Percentiles rank a stretch among this genome's conserved stretches.
Evolutionary conservation across 2,113 vertebrate genomes (phyloP).

Genomic region (Calyptomena viridis): DNA sequence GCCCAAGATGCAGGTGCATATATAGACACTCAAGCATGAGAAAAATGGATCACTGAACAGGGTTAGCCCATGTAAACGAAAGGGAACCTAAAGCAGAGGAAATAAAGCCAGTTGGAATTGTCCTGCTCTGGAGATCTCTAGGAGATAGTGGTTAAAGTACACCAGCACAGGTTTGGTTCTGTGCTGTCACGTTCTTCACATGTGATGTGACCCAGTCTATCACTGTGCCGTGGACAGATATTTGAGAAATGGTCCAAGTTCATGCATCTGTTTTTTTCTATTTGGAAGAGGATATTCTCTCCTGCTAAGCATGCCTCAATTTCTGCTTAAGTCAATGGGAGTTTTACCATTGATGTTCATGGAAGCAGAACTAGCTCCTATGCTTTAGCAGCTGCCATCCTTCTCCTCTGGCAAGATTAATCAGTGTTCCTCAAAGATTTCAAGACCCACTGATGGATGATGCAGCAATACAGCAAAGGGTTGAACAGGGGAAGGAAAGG

Average conservation of each 20-base stretch:
- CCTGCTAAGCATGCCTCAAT: not conserved
- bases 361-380: not conserved
- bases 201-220: not conserved
- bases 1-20: not conserved
- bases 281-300: not conserved
- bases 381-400: not conserved
- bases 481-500: not conserved
- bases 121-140: not conserved
- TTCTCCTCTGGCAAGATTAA: not conserved
- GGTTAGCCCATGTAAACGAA: not conserved
- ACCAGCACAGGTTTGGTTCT: not conserved
- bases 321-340: not conserved
- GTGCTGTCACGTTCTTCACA: not conserved
- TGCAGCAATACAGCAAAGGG: not conserved
- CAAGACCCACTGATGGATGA: not conserved
- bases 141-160: not conserved
- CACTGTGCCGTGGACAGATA: not conserved
- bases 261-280: not conserved
- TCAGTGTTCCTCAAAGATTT: not conserved
- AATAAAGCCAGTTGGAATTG: not conserved
- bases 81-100: not conserved
- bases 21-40: not conserved
- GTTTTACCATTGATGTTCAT: not conserved
- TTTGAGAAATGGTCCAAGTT: not conserved
- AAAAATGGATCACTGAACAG: not conserved